Conservation (phyloP, 2,888 invertebrate species). For the Ennomos erosarius region DNA sequence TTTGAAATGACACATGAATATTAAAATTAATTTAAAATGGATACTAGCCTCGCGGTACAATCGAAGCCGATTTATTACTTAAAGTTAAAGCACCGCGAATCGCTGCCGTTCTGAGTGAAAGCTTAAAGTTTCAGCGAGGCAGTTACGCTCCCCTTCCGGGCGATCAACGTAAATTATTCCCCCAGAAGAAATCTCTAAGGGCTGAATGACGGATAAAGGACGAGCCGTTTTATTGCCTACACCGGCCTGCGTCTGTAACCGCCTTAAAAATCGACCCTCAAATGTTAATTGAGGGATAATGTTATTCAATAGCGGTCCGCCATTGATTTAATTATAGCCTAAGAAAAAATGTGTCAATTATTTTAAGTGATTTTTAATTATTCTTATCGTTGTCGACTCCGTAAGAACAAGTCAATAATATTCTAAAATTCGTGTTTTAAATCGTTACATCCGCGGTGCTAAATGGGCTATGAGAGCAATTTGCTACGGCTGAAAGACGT, state of each 20-base stretch:
- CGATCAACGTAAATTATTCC: conserved; percentile 85
- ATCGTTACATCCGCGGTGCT: conserved; percentile 67
- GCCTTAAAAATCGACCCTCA: conserved; percentile 76
- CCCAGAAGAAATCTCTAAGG: conserved; percentile 83
- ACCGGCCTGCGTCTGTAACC: conserved; percentile 71
- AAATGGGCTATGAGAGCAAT: conserved; percentile 79
- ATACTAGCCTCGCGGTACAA: conserved; percentile 61
- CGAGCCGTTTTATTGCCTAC: conserved; percentile 80
- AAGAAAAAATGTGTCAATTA: conserved; percentile 46
- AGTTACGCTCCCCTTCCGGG: conserved; percentile 81
- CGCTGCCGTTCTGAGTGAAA: conserved; percentile 79
- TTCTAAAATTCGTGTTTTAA: conserved; percentile 67
- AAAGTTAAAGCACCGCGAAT: conserved; percentile 79
- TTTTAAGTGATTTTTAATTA: conserved; percentile 31
- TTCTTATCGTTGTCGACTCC: conserved; percentile 42
- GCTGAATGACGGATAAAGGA: conserved; percentile 84
- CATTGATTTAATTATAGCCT: conserved; percentile 68
- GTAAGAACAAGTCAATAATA: conserved; percentile 45
- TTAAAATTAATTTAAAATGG: conserved; percentile 49
- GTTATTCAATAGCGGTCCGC: conserved; percentile 72
- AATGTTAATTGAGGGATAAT: conserved; percentile 82
- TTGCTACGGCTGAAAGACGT: conserved; percentile 73
- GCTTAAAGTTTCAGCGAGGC: conserved; percentile 84
- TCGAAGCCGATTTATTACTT: conserved; percentile 78
- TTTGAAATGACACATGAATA: conserved; percentile 23